Evolutionary conservation across 2,888 invertebrate species (phyloP).

Genomic region (Isoperla grammatica): DNA sequence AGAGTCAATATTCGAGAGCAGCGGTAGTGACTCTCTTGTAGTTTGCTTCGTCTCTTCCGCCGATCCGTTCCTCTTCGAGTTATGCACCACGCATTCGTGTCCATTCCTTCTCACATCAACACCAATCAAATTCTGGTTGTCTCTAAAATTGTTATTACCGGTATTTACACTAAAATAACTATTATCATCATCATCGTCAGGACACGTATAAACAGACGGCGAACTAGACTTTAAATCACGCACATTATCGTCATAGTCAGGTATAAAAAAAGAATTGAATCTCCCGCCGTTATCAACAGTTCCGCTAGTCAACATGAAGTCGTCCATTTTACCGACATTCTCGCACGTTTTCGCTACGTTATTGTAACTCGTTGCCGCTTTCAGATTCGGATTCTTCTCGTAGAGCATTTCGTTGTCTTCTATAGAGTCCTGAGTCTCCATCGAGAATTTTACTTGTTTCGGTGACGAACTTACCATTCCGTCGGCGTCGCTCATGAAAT

Average conservation of each 20-base stretch:
- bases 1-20: slow-evolving; percentile 26
- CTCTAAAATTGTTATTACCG: slow-evolving; percentile 22
- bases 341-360: neutral
- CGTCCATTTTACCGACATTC: slow-evolving; percentile 8
- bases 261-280: neutral
- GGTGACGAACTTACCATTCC: slow-evolving; percentile 21
- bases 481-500: neutral
- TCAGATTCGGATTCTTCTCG: neutral
- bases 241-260: slow-evolving; percentile 4
- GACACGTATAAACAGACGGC: slow-evolving; percentile 14
- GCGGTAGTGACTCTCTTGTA: slow-evolving; percentile 24
- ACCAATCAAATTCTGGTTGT: neutral
- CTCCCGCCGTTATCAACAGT: neutral
- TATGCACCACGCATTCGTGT: neutral
- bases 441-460: slow-evolving; percentile 22
- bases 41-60: neutral
- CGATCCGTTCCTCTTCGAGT: slow-evolving; percentile 3
- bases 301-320: neutral
- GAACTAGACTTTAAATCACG: slow-evolving; percentile 6
- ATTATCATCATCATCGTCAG: slow-evolving; percentile 18
- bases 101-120: neutral
- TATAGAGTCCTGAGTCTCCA: slow-evolving; percentile 17
- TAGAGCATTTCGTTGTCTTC: slow-evolving; percentile 16
- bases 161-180: slow-evolving; percentile 15
- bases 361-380: neutral